Conservation (phyloP, 2,797 vertebrate species). For the Argentina silus region DNA sequence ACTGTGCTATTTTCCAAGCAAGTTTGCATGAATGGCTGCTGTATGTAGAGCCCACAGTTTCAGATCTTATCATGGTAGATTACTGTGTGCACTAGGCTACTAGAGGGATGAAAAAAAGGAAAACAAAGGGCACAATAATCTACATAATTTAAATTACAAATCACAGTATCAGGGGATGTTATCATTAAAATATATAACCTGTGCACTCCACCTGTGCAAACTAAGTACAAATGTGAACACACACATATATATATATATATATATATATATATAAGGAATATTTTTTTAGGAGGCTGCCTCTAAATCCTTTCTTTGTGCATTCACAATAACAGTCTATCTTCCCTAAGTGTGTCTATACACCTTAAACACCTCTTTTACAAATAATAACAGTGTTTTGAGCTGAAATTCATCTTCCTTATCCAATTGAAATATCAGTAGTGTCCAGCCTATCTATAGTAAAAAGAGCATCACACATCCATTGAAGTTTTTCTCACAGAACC, state of each 20-base stretch:
- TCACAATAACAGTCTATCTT: conserved; percentile 9
- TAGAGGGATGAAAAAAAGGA: conserved; percentile 10
- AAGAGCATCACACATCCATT: background rate
- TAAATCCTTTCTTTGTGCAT: background rate
- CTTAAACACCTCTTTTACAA: background rate
- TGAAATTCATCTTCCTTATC: background rate
- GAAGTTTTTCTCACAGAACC: background rate
- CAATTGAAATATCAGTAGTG: background rate
- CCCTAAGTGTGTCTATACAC: background rate
- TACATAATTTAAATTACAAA: background rate
- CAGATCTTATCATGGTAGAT: background rate
- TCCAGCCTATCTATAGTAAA: background rate
- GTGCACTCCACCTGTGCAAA: background rate
- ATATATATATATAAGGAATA: background rate
- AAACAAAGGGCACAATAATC: background rate
- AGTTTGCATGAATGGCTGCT: conserved; percentile 6
- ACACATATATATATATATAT: background rate
- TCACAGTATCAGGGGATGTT: background rate
- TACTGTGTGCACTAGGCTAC: background rate
- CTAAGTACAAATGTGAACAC: background rate
- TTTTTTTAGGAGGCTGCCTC: background rate
- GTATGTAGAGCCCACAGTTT: background rate
- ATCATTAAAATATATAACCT: background rate
- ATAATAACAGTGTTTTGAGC: background rate
- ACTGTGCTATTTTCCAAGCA: background rate